Evolutionary conservation across 2,113 vertebrate species (phyloP), one percentile per base, ranked within the genome.

Genomic region (Rhinolophus ferrumequinum): DNA sequence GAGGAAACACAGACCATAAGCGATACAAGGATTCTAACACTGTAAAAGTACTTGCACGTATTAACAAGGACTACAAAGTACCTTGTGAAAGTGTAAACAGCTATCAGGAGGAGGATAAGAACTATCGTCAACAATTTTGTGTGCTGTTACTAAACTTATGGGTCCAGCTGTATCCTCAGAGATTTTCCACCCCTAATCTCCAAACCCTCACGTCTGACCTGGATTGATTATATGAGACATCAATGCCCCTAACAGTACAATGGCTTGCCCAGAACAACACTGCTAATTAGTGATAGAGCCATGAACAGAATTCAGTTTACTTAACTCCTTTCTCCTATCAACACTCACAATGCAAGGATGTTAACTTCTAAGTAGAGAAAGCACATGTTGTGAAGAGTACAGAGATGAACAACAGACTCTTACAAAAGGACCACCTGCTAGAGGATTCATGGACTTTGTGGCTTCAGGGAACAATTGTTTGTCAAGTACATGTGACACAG

Each of bases 321-420:
- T 18, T 35, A 41, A 41, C 13, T 44, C 22, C 35, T n/a, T 80
- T 67, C 62, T 87, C 33, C n/a, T 47, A 21, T 35, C 6, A 41
- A 77, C 30, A 44, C 67, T n/a, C 69, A 19, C 0, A 84, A 21
- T 44, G n/a, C 80, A 81, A 30, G 38, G 26, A 44, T 2, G 62
- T 11, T 35, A 47, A 6, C 35, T 15, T 33, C 24, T 9, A 92
- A 2, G 8, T 2, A 56, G 21, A 73, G 4, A 69, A 30, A 16
- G 7, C 30, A 69, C 0, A 19, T 0, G 11, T 0, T 19, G 24
- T 21, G 35, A 69, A 33, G n/a, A 67, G 60, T 2, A 73, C 0
- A 6, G 50, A n/a, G 22, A 81, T 21, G 28, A 73, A 11, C 12
- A 10, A 85, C 1, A 50, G 12, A n/a, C 60, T 81, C 21, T 69